Conservation (phyloP, 2,113 vertebrate species). For the Sardina pilchardus region DNA sequence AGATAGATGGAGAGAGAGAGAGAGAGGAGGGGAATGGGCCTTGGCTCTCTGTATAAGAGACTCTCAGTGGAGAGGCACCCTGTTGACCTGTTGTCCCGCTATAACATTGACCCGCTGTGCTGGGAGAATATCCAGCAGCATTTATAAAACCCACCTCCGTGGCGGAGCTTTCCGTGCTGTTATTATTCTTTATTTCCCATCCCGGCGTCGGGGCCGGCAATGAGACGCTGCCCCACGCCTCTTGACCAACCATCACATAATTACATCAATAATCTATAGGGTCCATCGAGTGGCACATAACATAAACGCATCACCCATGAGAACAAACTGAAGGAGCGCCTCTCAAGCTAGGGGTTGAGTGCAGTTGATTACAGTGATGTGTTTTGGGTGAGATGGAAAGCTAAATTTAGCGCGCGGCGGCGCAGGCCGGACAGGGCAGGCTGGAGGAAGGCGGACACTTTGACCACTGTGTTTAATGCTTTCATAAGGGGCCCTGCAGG, state of each 20-base stretch:
- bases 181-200: neutral
- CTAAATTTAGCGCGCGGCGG: neutral
- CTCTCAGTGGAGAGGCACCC: neutral
- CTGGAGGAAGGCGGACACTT: neutral
- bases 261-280: constrained; percentile 11
- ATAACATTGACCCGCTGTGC: neutral
- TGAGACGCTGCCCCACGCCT: neutral
- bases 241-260: neutral
- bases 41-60: neutral
- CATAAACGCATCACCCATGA: neutral
- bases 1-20: neutral
- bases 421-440: too few relatives aligned
- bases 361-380: neutral
- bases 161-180: neutral
- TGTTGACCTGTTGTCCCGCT: neutral
- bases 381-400: neutral
- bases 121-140: neutral
- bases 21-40: neutral
- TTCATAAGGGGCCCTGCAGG: neutral
- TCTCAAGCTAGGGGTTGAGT: neutral
- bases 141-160: neutral
- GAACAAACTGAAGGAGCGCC: neutral
- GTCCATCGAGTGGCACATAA: neutral
- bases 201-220: neutral
- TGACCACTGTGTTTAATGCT: constrained; percentile 8